Conservation (phyloP, 2,888 invertebrate species). For the Troides aeacus region DNA sequence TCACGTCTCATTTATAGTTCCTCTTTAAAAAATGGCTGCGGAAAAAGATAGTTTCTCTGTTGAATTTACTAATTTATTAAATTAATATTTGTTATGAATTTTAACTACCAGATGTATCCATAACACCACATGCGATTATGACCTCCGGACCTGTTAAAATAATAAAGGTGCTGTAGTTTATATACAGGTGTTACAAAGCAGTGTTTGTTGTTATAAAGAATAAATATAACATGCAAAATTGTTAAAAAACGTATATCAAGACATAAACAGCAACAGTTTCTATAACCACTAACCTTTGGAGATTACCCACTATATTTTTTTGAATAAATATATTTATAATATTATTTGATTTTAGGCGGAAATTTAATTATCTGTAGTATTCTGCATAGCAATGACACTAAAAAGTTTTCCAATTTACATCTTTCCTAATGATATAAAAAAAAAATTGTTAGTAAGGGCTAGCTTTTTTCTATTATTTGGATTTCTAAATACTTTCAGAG, state of each 20-base stretch:
- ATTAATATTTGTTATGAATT: conserved; percentile 25
- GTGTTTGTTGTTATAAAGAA: neutral
- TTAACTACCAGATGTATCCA: conserved; percentile 9
- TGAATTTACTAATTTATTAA: conserved; percentile 30
- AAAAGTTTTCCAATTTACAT: conserved; percentile 3
- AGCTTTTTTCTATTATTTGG: neutral
- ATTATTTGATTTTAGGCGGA: neutral
- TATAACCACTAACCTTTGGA: neutral
- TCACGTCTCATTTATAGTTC: conserved; percentile 43
- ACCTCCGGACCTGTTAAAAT: conserved; percentile 37
- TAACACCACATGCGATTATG: conserved; percentile 27
- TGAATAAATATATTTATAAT: neutral
- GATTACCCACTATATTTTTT: neutral
- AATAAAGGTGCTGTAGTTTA: neutral
- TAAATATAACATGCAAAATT: neutral
- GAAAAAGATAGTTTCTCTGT: conserved; percentile 36
- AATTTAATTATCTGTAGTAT: conserved; percentile 5
- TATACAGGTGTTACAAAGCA: neutral
- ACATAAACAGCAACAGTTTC: neutral
- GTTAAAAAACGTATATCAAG: neutral
- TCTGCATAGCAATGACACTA: conserved; percentile 11
- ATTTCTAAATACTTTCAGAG: too few species aligned
- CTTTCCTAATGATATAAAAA: neutral
- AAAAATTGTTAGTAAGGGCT: neutral
- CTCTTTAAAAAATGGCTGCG: conserved; percentile 43